Evolutionary conservation across 2,113 vertebrate species (phyloP).

Genomic region (Nothocercus julius): DNA sequence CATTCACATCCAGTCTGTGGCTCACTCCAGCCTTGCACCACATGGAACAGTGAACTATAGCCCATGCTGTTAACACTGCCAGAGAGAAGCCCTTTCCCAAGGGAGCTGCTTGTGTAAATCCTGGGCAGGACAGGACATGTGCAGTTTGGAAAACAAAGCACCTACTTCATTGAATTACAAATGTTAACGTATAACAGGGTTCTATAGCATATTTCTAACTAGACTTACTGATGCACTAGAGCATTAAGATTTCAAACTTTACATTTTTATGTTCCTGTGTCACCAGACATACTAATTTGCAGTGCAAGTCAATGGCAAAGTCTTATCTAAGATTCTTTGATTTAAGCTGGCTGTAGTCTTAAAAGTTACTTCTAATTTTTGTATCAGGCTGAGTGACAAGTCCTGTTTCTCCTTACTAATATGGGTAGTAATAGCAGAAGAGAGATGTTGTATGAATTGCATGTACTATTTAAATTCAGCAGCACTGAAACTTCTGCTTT

Average conservation of each 20-base stretch:
- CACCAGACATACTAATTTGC: neutral
- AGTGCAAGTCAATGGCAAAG: neutral
- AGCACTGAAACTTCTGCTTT: neutral
- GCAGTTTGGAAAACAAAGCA: neutral
- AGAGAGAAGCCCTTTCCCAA: neutral
- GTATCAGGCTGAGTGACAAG: neutral
- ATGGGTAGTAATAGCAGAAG: rapidly evolving
- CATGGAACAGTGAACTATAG: neutral
- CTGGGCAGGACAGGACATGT: neutral
- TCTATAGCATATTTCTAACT: neutral
- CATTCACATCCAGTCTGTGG: neutral
- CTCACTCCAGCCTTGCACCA: neutral
- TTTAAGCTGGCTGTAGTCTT: neutral
- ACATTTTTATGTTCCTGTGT: neutral
- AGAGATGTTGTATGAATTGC: neutral
- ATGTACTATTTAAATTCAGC: neutral
- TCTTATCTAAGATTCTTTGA: neutral
- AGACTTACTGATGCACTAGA: neutral
- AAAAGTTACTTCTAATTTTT: neutral
- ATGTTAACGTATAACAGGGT: neutral
- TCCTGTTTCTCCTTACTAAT: neutral
- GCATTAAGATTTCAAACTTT: neutral
- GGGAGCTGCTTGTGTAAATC: neutral
- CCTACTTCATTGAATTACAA: neutral
- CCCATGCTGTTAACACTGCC: neutral